Evolutionary conservation across 2,888 invertebrate species (phyloP).

Genomic region (Cryptus viduatorius): DNA sequence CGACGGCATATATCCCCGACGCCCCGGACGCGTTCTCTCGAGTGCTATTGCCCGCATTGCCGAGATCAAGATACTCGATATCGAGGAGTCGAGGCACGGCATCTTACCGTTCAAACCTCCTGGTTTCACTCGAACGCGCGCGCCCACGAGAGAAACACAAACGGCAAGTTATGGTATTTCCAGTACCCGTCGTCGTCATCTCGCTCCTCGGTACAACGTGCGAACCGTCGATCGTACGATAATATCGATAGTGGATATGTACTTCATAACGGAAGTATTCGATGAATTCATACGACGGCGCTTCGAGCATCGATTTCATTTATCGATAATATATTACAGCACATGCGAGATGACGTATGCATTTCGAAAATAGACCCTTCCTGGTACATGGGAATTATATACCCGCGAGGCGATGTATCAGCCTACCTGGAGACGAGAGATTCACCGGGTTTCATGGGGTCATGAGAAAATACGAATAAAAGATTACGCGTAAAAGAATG

Average conservation of each 20-base stretch:
- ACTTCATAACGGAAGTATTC: constrained; percentile 18
- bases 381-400: constrained; percentile 23
- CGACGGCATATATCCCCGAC: constrained; percentile 19
- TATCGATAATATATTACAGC: constrained; percentile 47
- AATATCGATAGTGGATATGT: constrained; percentile 35
- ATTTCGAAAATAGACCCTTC: background rate
- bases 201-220: constrained; percentile 41
- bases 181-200: background rate
- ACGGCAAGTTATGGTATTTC: constrained; percentile 33
- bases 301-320: constrained; percentile 55
- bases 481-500: constrained; percentile 50
- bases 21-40: constrained; percentile 42
- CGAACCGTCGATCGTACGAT: constrained; percentile 61
- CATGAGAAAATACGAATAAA: constrained; percentile 56
- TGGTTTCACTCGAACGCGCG: constrained; percentile 30
- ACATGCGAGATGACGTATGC: constrained; percentile 29
- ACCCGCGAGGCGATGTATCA: constrained; percentile 16
- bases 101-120: constrained; percentile 32
- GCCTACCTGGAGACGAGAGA: background rate
- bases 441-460: constrained; percentile 38
- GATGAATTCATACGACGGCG: constrained; percentile 50
- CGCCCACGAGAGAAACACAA: constrained; percentile 33
- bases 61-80: constrained; percentile 59
- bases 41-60: constrained; percentile 59
- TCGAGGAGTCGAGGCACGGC: constrained; percentile 28